Percentiles rank a stretch among this genome's conserved stretches.
phyloP scores from a whole-genome alignment of 1,140 invertebrate genomes.

The Gryon sp. region DNA sequence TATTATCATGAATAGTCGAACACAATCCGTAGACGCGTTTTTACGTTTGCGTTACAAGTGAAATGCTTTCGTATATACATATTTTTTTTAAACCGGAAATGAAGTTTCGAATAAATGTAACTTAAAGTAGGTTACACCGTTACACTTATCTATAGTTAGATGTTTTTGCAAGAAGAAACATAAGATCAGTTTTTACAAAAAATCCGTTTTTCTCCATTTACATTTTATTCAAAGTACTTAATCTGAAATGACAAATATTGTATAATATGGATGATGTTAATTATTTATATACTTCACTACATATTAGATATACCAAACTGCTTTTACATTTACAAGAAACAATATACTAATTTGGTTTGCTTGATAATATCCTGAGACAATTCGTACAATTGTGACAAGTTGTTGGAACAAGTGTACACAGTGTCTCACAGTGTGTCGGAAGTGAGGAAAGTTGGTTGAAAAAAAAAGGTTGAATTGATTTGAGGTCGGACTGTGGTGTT shows the following conservation, averaged over 20 bases:
- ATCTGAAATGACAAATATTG: too few relatives aligned
- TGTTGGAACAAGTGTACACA: background rate
- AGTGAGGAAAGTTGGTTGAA: too few relatives aligned
- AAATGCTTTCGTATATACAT: background rate
- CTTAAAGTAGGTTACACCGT: conserved; percentile 20
- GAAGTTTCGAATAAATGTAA: conserved; percentile 20
- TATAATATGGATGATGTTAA: too few relatives aligned
- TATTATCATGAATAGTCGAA: conserved; percentile 36
- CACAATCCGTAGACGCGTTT: conserved; percentile 36
- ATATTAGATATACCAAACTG: too few relatives aligned
- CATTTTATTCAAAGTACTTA: too few relatives aligned
- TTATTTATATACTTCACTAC: too few relatives aligned
- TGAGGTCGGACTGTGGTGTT: conserved; percentile 13
- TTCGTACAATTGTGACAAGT: background rate
- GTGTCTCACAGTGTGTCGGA: background rate
- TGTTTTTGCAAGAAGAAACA: too few relatives aligned
- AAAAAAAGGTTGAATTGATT: conserved; percentile 5
- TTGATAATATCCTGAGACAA: too few relatives aligned
- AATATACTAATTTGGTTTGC: too few relatives aligned
- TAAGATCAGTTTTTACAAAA: too few relatives aligned
- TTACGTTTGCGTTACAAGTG: conserved; percentile 10
- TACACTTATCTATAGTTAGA: background rate
- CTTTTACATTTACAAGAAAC: too few relatives aligned
- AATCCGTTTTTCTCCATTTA: too few relatives aligned
- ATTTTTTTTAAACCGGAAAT: conserved; percentile 39